phyloP scores from a whole-genome alignment of 2,888 invertebrate genomes.

The Nudaria mundana region DNA sequence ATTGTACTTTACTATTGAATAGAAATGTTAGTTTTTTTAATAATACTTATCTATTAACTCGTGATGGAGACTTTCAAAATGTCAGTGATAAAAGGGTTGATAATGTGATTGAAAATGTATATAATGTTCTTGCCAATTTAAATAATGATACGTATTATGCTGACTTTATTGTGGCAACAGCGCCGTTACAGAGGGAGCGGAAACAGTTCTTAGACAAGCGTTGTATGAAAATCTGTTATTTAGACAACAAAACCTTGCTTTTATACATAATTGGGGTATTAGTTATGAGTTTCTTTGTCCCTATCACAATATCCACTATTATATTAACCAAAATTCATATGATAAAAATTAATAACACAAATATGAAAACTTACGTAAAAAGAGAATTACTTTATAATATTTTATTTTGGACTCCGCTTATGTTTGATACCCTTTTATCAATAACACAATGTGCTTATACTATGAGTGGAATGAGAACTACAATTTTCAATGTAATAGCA shows the following conservation, averaged over 20 bases:
- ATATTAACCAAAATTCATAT: constrained; percentile 67
- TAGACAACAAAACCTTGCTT: constrained; percentile 60
- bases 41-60: constrained; percentile 47
- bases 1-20: constrained; percentile 36
- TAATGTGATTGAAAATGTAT: constrained; percentile 53
- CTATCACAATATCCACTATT: constrained; percentile 64
- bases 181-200: constrained; percentile 38
- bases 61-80: constrained; percentile 40
- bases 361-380: constrained; percentile 57
- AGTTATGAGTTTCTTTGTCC: constrained; percentile 65
- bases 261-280: constrained; percentile 61
- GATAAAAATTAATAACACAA: constrained; percentile 52
- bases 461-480: constrained; percentile 56
- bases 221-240: constrained; percentile 65
- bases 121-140: constrained; percentile 52
- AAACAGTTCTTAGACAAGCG: constrained; percentile 35
- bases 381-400: constrained; percentile 68
- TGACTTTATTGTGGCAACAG: constrained; percentile 43
- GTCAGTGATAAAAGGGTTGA: constrained; percentile 41
- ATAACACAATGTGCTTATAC: constrained; percentile 62
- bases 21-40: constrained; percentile 42
- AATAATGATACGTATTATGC: constrained; percentile 42
- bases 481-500: constrained; percentile 64
- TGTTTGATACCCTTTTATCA: constrained; percentile 70
- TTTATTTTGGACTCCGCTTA: constrained; percentile 71